Percentiles rank a stretch among this genome's conserved stretches.
phyloP scores from a whole-genome alignment of 2,888 invertebrate genomes.

The Tortricodes alternella region DNA sequence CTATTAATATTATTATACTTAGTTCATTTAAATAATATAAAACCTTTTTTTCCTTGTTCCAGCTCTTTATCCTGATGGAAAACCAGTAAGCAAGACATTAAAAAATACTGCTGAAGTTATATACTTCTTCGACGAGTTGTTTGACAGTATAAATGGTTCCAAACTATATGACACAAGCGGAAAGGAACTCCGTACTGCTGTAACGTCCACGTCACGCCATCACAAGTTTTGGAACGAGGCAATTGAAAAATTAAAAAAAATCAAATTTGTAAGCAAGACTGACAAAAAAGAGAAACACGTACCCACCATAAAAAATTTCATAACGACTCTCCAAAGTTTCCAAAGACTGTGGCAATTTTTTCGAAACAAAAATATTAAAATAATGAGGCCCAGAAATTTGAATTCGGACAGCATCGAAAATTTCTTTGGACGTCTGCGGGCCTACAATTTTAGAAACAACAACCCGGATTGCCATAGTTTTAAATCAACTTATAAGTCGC shows the following conservation, averaged over 20 bases:
- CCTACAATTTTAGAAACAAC: conserved; percentile 41
- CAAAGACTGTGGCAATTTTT: conserved; percentile 7
- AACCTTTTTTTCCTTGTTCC: neutral
- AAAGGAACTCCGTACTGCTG: neutral
- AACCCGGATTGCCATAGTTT: conserved; percentile 38
- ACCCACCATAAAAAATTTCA: neutral
- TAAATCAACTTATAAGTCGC: conserved; percentile 36
- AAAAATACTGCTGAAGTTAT: neutral
- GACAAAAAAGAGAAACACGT: neutral
- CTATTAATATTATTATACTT: neutral
- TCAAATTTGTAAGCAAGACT: neutral
- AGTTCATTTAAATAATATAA: neutral
- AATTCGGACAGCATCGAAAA: conserved; percentile 20
- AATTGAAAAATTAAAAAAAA: neutral
- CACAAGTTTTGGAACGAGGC: neutral
- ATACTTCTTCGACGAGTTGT: neutral
- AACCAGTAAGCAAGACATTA: neutral
- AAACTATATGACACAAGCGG: neutral
- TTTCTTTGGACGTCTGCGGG: conserved; percentile 40
- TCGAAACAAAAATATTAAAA: neutral
- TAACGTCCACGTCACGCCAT: neutral
- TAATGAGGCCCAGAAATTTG: conserved; percentile 4
- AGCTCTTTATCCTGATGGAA: conserved; percentile 1
- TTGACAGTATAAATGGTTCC: neutral
- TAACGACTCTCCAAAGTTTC: conserved; percentile 1